phyloP scores from a whole-genome alignment of 1,140 invertebrate species.

The Drosophila orena region DNA sequence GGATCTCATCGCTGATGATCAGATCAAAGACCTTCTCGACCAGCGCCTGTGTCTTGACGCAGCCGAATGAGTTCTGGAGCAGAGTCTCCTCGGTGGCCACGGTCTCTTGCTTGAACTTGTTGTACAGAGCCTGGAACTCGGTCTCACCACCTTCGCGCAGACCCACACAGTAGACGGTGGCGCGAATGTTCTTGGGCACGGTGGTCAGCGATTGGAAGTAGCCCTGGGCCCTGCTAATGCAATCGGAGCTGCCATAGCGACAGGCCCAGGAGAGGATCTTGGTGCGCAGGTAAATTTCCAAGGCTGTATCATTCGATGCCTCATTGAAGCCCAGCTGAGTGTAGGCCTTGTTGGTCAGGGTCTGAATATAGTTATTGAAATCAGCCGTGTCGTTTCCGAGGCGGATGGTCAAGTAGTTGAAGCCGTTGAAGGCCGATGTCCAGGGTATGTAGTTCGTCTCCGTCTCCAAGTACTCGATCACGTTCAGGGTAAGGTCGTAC shows the following conservation, averaged over 20 bases:
- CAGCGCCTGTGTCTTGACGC: slow-evolving; percentile 85
- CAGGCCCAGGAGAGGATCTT: slow-evolving; percentile 86
- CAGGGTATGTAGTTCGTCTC: slow-evolving; percentile 89
- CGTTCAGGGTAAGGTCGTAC: slow-evolving; percentile 86
- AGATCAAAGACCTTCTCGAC: slow-evolving; percentile 74
- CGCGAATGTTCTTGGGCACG: slow-evolving; percentile 86
- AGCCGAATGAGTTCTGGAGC: slow-evolving; percentile 87
- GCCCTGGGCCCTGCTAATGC: slow-evolving; percentile 77
- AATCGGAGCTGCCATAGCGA: slow-evolving; percentile 85
- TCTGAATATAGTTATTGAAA: slow-evolving; percentile 66
- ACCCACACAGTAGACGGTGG: slow-evolving; percentile 87
- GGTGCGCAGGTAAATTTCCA: slow-evolving; percentile 82
- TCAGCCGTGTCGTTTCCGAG: slow-evolving; percentile 61
- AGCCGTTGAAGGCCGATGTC: slow-evolving; percentile 87
- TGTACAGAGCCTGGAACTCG: slow-evolving; percentile 86
- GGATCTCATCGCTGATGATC: slow-evolving; percentile 76
- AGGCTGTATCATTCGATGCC: slow-evolving; percentile 39
- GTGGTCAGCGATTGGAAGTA: slow-evolving; percentile 64
- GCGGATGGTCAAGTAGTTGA: slow-evolving; percentile 80
- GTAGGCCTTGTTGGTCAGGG: slow-evolving; percentile 66
- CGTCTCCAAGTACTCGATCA: slow-evolving; percentile 87
- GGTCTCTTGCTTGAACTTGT: slow-evolving; percentile 85
- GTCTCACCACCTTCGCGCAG: slow-evolving; percentile 85
- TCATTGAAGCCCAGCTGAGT: slow-evolving; percentile 69
- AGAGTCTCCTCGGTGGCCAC: slow-evolving; percentile 86